These are phyloP conservation scores for Chiloscyllium plagiosum DNA, from an alignment of 2,113 vertebrate species.

Conservation along the genomic window DNA sequence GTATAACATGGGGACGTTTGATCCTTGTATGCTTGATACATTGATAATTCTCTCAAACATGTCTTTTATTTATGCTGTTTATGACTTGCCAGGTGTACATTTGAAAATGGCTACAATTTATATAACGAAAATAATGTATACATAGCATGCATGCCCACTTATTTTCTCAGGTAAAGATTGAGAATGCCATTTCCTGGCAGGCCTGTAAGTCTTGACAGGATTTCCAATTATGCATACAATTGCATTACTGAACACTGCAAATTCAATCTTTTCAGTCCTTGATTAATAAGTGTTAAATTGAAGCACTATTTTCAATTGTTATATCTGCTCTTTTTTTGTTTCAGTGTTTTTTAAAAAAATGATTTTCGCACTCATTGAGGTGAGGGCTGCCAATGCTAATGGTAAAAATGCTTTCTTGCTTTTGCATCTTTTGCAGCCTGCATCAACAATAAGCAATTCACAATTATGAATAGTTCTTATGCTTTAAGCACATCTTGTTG, in stretches of 20 bases:
- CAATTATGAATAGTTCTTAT: background rate
- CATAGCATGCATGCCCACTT: background rate
- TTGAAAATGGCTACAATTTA: background rate
- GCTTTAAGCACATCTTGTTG: background rate
- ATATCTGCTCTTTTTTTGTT: background rate
- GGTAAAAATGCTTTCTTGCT: background rate
- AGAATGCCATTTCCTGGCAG: too few species aligned
- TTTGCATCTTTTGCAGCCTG: background rate
- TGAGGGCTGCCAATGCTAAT: background rate
- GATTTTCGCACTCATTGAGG: background rate
- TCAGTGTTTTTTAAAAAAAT: background rate
- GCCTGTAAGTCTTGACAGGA: too few species aligned
- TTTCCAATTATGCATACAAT: background rate
- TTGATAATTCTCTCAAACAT: background rate
- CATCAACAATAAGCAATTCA: background rate
- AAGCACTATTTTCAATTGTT: slow-evolving; percentile 13
- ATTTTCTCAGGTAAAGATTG: too few species aligned
- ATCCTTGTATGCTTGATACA: background rate
- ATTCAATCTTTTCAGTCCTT: background rate
- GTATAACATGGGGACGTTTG: background rate
- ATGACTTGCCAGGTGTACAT: background rate
- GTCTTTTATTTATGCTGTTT: background rate
- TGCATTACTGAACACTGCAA: background rate
- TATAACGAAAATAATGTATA: background rate
- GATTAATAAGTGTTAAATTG: background rate